Percentiles rank a stretch among this genome's conserved stretches.
Conservation (phyloP, 2,888 invertebrate genomes). For the Limnephilus marmoratus region DNA sequence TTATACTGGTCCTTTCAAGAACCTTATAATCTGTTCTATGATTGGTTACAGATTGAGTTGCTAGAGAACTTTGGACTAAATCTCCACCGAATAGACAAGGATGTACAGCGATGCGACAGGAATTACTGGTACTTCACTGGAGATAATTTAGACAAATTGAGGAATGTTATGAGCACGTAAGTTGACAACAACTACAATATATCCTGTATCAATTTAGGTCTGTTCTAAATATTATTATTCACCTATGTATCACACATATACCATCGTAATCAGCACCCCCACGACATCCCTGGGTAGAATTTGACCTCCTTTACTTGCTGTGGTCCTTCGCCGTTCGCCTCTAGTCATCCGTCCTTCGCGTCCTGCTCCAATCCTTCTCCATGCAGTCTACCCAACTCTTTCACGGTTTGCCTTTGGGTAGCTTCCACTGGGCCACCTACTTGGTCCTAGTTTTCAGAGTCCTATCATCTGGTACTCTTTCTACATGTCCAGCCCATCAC, state of each 20-base stretch:
- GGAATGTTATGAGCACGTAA: conserved; percentile 98
- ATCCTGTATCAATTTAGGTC: background rate
- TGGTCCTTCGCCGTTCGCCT: too few relatives aligned
- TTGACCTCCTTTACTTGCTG: too few relatives aligned
- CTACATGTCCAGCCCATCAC: too few relatives aligned
- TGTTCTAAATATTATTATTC: background rate
- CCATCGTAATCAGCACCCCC: background rate
- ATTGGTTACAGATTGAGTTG: conserved; percentile 84
- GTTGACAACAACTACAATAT: conserved; percentile 68
- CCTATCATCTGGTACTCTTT: too few relatives aligned
- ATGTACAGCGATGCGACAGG: conserved; percentile 96
- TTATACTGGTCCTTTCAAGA: background rate
- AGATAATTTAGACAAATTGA: conserved; percentile 92
- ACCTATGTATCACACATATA: background rate
- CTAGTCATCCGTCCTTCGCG: too few relatives aligned
- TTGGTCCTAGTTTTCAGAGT: too few relatives aligned
- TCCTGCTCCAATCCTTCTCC: too few relatives aligned
- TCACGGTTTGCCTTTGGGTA: too few relatives aligned
- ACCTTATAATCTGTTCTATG: background rate
- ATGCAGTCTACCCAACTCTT: too few relatives aligned
- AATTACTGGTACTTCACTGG: conserved; percentile 95
- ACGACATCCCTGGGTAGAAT: too few relatives aligned
- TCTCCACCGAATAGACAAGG: conserved; percentile 96
- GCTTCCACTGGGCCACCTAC: too few relatives aligned
- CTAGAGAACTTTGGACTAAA: conserved; percentile 92